Percentiles rank a stretch among this genome's conserved stretches.
These are phyloP conservation scores for Grammomys dolichurus DNA, from an alignment of 2,113 vertebrate genomes.

Conservation along the genomic window DNA sequence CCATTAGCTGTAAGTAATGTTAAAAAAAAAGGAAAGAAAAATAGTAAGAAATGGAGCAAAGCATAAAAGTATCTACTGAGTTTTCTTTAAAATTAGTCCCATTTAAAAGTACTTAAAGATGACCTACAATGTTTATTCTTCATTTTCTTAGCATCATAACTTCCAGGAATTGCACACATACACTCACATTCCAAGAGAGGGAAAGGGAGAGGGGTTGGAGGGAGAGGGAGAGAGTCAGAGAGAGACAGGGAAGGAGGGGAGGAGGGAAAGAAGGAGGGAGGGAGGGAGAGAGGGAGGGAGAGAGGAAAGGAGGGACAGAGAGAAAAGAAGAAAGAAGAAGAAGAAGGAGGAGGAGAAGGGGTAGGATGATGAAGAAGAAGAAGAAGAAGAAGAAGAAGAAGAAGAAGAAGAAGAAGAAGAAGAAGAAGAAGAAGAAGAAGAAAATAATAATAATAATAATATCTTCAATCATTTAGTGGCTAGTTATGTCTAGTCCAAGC, in stretches of 20 bases:
- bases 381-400: too few species aligned
- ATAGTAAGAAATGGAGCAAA: neutral
- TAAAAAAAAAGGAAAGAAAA: neutral
- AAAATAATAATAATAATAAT: too few species aligned
- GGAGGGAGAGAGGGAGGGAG: too few species aligned
- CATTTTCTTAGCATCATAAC: neutral
- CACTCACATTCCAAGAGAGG: neutral
- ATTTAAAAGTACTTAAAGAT: neutral
- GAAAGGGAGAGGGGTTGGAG: neutral
- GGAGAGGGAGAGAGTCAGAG: neutral
- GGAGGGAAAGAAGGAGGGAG: fast-evolving
- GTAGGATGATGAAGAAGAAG: too few species aligned
- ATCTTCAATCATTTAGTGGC: neutral
- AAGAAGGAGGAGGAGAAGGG: too few species aligned
- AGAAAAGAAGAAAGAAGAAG: too few species aligned
- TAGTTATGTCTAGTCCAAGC: neutral
- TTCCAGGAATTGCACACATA: neutral
- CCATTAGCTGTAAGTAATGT: neutral
- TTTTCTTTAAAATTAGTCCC: neutral
- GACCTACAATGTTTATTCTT: neutral
- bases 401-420: too few species aligned
- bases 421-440: too few species aligned
- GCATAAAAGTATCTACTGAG: neutral
- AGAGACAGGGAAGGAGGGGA: too few species aligned
- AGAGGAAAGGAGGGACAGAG: too few species aligned